These are phyloP conservation scores for Drosophila rellima DNA, from an alignment of 2,888 invertebrate species.

Conservation along the genomic window DNA sequence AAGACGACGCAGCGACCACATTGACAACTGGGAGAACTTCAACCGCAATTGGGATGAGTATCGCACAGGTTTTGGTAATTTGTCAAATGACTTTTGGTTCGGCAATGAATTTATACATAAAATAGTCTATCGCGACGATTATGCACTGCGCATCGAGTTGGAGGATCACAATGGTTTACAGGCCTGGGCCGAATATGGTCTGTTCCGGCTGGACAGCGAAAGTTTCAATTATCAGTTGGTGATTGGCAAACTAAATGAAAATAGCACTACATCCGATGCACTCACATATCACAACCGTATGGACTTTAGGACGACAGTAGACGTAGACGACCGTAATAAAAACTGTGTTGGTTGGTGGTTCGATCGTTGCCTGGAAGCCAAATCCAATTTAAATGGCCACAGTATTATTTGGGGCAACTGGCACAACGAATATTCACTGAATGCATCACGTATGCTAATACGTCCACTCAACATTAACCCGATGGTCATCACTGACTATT, in stretches of 20 bases:
- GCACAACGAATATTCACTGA: slow-evolving; percentile 87
- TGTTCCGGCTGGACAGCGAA: slow-evolving; percentile 85
- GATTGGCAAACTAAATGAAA: slow-evolving; percentile 84
- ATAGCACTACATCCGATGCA: slow-evolving; percentile 87
- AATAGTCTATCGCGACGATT: slow-evolving; percentile 84
- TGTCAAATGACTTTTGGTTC: slow-evolving; percentile 87
- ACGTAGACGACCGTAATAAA: too few relatives aligned
- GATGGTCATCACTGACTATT: slow-evolving; percentile 23
- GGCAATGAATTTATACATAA: slow-evolving; percentile 87
- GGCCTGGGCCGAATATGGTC: slow-evolving; percentile 87
- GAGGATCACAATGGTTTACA: slow-evolving; percentile 86
- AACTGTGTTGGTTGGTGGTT: slow-evolving; percentile 88
- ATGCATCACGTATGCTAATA: slow-evolving; percentile 86
- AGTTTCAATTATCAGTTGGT: slow-evolving; percentile 85
- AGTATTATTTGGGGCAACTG: slow-evolving; percentile 88
- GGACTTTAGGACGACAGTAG: slow-evolving; percentile 85
- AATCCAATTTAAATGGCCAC: slow-evolving; percentile 76
- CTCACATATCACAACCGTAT: slow-evolving; percentile 87
- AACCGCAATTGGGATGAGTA: slow-evolving; percentile 87
- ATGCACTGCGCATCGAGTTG: slow-evolving; percentile 86
- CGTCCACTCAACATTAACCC: slow-evolving; percentile 63
- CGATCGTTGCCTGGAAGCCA: slow-evolving; percentile 83
- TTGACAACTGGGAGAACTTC: slow-evolving; percentile 83
- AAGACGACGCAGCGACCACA: slow-evolving; percentile 83
- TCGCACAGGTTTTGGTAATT: slow-evolving; percentile 87